Evolutionary conservation across 2,797 vertebrate species (phyloP).

Genomic region (Betta splendens): DNA sequence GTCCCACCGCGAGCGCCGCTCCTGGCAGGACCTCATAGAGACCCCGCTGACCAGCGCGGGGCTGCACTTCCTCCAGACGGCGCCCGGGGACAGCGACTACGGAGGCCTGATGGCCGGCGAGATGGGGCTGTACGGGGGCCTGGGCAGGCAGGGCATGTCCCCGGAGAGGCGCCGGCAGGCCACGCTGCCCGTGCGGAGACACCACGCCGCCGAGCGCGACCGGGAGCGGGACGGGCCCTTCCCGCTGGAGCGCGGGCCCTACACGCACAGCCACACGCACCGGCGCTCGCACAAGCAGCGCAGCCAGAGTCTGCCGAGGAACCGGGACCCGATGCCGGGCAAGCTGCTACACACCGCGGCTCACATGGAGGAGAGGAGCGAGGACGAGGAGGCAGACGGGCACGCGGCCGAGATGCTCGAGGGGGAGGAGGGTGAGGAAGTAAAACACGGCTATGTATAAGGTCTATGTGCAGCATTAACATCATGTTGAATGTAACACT

Average conservation of each 20-base stretch:
- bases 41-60: conserved; percentile 90
- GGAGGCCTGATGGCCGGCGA: conserved; percentile 69
- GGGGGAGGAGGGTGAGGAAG: conserved; percentile 73
- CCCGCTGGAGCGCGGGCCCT: conserved; percentile 83
- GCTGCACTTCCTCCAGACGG: conserved; percentile 90
- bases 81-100: conserved; percentile 81
- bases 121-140: conserved; percentile 73
- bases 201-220: conserved; percentile 84
- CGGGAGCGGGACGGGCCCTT: conserved; percentile 88
- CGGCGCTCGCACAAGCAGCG: conserved; percentile 85
- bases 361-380: conserved; percentile 83
- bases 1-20: conserved; percentile 85
- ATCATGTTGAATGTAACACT: conserved; percentile 6
- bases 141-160: conserved; percentile 76
- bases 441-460: not conserved
- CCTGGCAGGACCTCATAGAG: conserved; percentile 92
- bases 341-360: conserved; percentile 71
- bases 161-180: conserved; percentile 75
- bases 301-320: conserved; percentile 88
- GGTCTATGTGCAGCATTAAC: not conserved
- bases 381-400: conserved; percentile 81
- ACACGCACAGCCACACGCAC: conserved; percentile 77
- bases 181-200: conserved; percentile 82
- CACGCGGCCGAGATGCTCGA: conserved; percentile 68
- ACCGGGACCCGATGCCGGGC: conserved; percentile 82